A percentile compares a stretch with the other conserved stretches of the same genome.
Conservation (phyloP, 1,140 invertebrate genomes). For the Drosophila sturtevanti region DNA sequence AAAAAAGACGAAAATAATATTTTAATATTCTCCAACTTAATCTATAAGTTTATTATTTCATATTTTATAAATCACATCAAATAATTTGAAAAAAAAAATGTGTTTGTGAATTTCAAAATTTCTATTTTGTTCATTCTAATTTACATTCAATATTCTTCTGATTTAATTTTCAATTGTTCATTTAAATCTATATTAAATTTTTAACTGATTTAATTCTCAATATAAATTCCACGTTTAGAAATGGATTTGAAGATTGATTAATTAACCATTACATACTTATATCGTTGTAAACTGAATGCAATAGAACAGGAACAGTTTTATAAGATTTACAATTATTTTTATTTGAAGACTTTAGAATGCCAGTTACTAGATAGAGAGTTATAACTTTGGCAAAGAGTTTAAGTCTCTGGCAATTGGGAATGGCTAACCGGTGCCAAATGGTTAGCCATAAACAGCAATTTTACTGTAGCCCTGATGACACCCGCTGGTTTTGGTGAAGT, state of each 20-base stretch:
- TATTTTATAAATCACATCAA: no score
- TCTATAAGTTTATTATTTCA: no score
- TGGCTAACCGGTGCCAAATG: conserved; percentile 15
- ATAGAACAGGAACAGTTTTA: conserved; percentile 27
- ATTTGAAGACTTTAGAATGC: conserved; percentile 44
- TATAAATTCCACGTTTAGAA: no score
- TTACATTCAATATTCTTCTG: no score
- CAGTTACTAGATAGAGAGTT: conserved; percentile 38
- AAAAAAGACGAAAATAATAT: no score
- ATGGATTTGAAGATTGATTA: not conserved
- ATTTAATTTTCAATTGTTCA: no score
- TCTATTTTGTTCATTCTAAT: no score
- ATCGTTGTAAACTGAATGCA: conserved; percentile 19
- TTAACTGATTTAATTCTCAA: no score
- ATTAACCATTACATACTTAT: conserved; percentile 1
- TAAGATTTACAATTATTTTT: conserved; percentile 45
- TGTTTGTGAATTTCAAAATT: no score
- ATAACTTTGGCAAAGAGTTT: conserved; percentile 29
- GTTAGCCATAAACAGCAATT: conserved; percentile 54
- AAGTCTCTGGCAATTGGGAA: conserved; percentile 4
- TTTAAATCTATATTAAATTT: no score
- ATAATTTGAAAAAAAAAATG: no score
- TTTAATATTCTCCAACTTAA: no score
- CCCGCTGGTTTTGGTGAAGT: conserved; percentile 54
- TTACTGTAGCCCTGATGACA: conserved; percentile 52